Conservation (phyloP, 2,113 vertebrate species). For the Eptesicus fuscus region DNA sequence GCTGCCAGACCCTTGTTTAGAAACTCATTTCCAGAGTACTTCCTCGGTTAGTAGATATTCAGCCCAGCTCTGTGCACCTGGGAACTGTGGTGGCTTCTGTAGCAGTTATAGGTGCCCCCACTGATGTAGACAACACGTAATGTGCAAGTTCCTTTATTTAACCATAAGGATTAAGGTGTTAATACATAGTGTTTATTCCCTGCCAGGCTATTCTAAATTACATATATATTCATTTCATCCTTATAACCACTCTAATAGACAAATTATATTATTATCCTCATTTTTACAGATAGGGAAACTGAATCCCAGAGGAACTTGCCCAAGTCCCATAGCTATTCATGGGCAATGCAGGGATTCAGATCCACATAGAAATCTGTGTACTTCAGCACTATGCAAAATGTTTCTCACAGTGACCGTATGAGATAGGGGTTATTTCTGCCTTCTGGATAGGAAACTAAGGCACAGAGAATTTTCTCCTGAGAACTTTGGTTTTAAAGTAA, state of each 20-base stretch:
- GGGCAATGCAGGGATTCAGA: background rate
- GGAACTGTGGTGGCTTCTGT: background rate
- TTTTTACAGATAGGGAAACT: background rate
- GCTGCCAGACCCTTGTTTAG: background rate
- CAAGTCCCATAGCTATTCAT: background rate
- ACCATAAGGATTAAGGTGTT: background rate
- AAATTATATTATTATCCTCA: background rate
- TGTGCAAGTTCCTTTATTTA: background rate
- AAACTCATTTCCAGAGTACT: background rate
- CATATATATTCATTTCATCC: background rate
- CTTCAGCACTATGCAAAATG: background rate
- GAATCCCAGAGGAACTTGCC: background rate
- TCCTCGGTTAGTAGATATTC: background rate
- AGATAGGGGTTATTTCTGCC: background rate
- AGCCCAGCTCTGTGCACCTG: background rate
- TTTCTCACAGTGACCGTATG: background rate
- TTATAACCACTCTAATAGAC: background rate
- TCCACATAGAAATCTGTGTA: background rate
- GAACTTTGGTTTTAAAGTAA: background rate
- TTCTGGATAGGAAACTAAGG: background rate
- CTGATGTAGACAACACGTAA: background rate
- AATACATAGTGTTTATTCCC: background rate
- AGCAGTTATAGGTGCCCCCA: background rate
- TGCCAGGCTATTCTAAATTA: background rate
- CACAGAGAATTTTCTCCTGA: background rate